Base-by-base conservation (phyloP, 37 sponge, comb jelly and placozoan genomes). In the Chondrosia reniformis region DNA sequence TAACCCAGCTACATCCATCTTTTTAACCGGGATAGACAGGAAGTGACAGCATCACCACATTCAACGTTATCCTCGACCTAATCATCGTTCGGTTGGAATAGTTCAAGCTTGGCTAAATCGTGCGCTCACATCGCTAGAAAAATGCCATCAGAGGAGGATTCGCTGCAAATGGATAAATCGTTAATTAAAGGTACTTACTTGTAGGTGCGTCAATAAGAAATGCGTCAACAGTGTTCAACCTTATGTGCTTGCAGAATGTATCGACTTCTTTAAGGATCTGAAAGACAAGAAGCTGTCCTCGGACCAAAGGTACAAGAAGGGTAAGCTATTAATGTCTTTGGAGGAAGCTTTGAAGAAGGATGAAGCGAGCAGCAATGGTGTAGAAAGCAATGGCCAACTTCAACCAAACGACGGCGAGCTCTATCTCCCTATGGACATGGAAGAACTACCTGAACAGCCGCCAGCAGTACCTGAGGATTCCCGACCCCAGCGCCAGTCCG, bases 391-490 rank as follows among this genome's bases (percentile, higher is more conserved):
- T 25, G 72, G 72, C 1, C 44, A 69, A 21, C n/a, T 24, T 22
- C n/a, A 21, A 10, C 44, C 39, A 24, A 39, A 69, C 15, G 43
- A 25, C 43, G 72, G 42, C 41, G 61, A 59, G 22, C 42, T 69
- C n/a, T 69, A 69, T 40, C 72, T 69, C 1, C 72, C 72, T 24
- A 69, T 69, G 72, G 72, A 69, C 43, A 44, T 43, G 7, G 58
- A 56, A 2, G 4, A 24, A 6, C 58, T 56, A 28, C 58, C 4
- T 28, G 2, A 24, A 28, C 4, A 2, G 8, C 58, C 3, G 43
- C 38, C 38, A 4, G 72, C 0, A 40, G 24, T 44, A 7, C 21
- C 4, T 39, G 43, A 25, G 2, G 6, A 40, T 1, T 21, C 2
- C 43, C 2, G 1, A 34, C n/a, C 8, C 1, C 72, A 41, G 42